phyloP scores from a whole-genome alignment of 2,113 vertebrate genomes.

The Xenopus laevis region DNA sequence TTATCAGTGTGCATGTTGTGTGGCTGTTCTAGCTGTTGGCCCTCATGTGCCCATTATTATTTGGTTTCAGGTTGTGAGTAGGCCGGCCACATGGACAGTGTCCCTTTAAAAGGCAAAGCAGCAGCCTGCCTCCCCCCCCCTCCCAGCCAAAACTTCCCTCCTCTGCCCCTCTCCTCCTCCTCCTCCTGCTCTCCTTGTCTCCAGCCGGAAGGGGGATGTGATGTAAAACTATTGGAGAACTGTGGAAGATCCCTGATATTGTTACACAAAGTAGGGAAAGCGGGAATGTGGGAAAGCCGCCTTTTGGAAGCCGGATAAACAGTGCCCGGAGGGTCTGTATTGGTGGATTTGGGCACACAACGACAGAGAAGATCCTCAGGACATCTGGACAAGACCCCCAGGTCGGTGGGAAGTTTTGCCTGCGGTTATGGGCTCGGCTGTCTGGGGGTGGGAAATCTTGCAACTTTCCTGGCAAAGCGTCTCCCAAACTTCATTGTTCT shows the following conservation, averaged over 20 bases:
- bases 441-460: too few species aligned
- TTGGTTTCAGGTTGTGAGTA: not conserved
- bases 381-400: not conserved
- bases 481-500: too few species aligned
- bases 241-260: conserved; percentile 21
- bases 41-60: too few species aligned
- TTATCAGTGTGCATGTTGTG: too few species aligned
- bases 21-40: too few species aligned
- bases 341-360: too few species aligned
- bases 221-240: conserved; percentile 30
- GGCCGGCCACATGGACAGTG: not conserved
- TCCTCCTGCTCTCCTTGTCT: conserved; percentile 23
- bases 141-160: not conserved
- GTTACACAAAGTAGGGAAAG: conserved; percentile 21
- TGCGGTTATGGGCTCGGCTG: too few species aligned
- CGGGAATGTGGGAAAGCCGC: not conserved
- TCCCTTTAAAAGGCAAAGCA: conserved; percentile 31
- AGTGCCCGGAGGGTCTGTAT: not conserved
- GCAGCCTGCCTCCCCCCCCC: not conserved
- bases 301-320: not conserved
- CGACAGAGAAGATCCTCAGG: not conserved
- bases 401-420: conserved; percentile 31
- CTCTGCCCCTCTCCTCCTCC: not conserved
- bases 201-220: conserved; percentile 39
- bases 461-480: too few species aligned